phyloP scores from a whole-genome alignment of 1,140 invertebrate species.

The Drosophila truncata region DNA sequence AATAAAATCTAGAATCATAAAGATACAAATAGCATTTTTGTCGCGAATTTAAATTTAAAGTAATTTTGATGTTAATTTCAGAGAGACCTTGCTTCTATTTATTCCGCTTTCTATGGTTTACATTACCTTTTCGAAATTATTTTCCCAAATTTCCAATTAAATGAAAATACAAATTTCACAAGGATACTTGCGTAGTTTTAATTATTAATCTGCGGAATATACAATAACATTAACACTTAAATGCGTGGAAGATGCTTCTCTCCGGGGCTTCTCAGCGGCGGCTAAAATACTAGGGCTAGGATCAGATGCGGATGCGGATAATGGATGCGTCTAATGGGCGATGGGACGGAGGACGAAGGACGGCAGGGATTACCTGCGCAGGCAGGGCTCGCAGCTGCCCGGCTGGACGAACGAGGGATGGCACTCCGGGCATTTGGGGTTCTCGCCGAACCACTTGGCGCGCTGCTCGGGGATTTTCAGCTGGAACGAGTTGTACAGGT shows the following conservation, averaged over 20 bases:
- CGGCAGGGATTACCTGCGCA: slow-evolving; percentile 76
- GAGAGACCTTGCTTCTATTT: background rate
- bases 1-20: slow-evolving; percentile 21
- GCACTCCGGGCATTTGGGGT: slow-evolving; percentile 87
- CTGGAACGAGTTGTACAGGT: slow-evolving; percentile 87
- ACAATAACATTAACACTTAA: slow-evolving; percentile 81
- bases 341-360: slow-evolving; percentile 34
- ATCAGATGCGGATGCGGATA: slow-evolving; percentile 30
- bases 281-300: slow-evolving; percentile 46
- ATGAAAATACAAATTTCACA: background rate
- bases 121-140: background rate
- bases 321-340: slow-evolving; percentile 53
- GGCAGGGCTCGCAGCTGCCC: slow-evolving; percentile 87
- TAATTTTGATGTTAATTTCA: slow-evolving; percentile 5
- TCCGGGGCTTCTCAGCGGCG: slow-evolving; percentile 21
- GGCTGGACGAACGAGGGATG: slow-evolving; percentile 87
- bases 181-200: slow-evolving; percentile 26
- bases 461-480: slow-evolving; percentile 86
- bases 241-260: slow-evolving; percentile 67
- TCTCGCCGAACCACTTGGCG: slow-evolving; percentile 87
- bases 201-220: slow-evolving; percentile 64
- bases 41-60: background rate
- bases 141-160: background rate
- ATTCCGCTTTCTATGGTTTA: background rate
- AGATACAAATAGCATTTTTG: background rate